These are phyloP conservation scores for Neodon shergylaensis DNA, from an alignment of 2,113 vertebrate species.

Conservation along the genomic window DNA sequence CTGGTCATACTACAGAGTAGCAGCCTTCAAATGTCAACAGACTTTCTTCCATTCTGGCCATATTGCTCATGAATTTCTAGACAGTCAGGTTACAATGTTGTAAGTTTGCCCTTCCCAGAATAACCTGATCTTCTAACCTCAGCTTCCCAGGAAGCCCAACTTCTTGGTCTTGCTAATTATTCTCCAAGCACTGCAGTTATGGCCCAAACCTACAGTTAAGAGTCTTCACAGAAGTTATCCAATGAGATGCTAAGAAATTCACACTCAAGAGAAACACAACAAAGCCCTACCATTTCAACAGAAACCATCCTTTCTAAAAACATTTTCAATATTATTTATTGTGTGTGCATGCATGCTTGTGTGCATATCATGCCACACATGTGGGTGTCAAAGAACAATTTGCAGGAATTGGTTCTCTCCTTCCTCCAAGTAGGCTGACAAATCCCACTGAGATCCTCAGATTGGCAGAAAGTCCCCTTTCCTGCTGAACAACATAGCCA, in stretches of 20 bases:
- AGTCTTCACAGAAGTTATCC: not conserved
- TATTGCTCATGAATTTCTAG: not conserved
- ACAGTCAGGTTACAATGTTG: not conserved
- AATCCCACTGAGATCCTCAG: not conserved
- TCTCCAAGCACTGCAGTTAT: not conserved
- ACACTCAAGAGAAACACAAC: not conserved
- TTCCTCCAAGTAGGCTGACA: not conserved
- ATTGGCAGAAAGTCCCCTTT: not conserved
- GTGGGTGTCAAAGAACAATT: not conserved
- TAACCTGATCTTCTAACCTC: not conserved
- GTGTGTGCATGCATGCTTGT: not conserved
- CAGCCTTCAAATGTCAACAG: not conserved
- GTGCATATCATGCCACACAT: not conserved
- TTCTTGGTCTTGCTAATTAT: constrained; percentile 21
- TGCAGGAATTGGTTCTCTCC: not conserved
- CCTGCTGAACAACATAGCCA: not conserved
- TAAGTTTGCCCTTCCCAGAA: not conserved
- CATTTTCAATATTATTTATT: not conserved
- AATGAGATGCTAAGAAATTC: not conserved
- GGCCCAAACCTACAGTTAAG: not conserved
- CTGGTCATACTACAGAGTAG: not conserved
- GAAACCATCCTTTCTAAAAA: too few relatives aligned
- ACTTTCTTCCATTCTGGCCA: not conserved
- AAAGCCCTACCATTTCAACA: not conserved
- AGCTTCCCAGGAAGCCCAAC: not conserved